Base-by-base conservation (phyloP, 2,888 invertebrate genomes). In the Ditula angustiorana region DNA sequence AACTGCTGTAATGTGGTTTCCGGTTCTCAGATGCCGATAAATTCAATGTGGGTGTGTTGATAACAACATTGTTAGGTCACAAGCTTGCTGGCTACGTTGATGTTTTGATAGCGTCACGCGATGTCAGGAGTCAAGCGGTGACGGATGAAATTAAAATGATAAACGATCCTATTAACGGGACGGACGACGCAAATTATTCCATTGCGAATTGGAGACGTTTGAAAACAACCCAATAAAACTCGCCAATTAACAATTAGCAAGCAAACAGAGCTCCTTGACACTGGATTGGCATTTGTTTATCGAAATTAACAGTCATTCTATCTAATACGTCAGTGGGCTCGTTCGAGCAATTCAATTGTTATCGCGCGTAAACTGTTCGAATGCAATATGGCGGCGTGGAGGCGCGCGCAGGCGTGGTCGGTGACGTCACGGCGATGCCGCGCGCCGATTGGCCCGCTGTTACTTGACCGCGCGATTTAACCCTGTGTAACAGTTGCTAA, bases 331-430 rank as follows among this genome's bases (percentile, higher is more conserved):
- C 76, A 74, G 67, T 72, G 69, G 80, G 77, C 81, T 79, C 71
- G 74, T 35, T 28, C 41, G 37, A 50, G 50, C 52, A 44, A 52
- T 64, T 59, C 53, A 64, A 64, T 64, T 64, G 65, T 61, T 56
- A 68, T 63, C 63, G 62, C 65, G 49, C 76, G 80, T 80, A 77
- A 80, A 81, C 81, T 80, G 78, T 64, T 64, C 24, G 61, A 46
- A 60, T 76, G 79, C 84, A 86, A 82, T 73, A 87, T 85, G 87
- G 87, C 87, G 78, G 74, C 80, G 69, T 74, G 88, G 92, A 86
- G 92, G 92, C 91, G 90, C 90, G 92, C 90, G 92, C 91, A 87
- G 92, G 92, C 92, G 92, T 91, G 92, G 91, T 85, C 78, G 87
- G 79, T 89, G 83, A 92, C 92, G 92, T 92, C 92, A 92, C 80